Conservation (phyloP, 2,888 invertebrate genomes). For the Ceriagrion tenellum region DNA sequence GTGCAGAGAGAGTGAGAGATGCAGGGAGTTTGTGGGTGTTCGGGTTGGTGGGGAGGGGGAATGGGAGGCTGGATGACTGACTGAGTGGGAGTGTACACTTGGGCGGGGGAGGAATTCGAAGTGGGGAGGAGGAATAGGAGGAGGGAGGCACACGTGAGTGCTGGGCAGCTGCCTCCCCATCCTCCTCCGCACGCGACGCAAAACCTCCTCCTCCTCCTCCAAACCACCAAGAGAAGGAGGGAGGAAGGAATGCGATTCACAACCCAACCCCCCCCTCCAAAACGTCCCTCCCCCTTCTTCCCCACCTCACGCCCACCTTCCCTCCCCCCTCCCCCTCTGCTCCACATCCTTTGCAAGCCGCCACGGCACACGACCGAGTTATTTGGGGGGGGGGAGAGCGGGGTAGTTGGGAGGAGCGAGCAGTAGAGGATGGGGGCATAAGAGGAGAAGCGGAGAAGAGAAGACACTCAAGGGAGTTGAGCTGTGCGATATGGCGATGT, state of each 20-base stretch:
- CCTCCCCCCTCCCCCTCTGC: background rate
- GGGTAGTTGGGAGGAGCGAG: background rate
- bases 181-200: background rate
- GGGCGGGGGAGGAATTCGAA: background rate
- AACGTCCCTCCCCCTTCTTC: too few species aligned
- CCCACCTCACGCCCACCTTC: background rate
- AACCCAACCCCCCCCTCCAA: too few species aligned
- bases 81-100: background rate
- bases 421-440: background rate
- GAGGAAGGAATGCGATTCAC: background rate
- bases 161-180: constrained; percentile 54
- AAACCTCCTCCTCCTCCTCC: constrained; percentile 18
- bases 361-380: constrained; percentile 47
- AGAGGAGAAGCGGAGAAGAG: background rate
- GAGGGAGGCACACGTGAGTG: background rate
- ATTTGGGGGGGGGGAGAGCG: background rate
- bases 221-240: too few species aligned
- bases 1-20: background rate
- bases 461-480: background rate
- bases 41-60: background rate
- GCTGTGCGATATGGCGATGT: background rate
- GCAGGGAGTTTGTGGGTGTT: background rate
- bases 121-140: background rate
- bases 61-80: background rate
- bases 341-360: background rate